Conservation (phyloP, 2,888 invertebrate genomes). For the Lasioglossum lativentre region DNA sequence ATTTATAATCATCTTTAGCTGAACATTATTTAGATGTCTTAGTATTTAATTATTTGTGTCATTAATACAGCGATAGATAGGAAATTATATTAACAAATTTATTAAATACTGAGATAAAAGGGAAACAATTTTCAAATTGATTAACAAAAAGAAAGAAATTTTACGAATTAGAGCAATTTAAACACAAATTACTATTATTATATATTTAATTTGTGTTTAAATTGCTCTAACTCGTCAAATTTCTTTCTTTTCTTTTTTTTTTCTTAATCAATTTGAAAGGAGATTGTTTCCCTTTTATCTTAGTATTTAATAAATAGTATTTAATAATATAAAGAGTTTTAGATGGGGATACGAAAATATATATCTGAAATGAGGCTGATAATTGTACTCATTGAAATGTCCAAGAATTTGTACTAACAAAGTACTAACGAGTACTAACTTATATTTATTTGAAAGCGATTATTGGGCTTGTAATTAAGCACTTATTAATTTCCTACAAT, state of each 20-base stretch:
- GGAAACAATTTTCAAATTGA: conserved; percentile 65
- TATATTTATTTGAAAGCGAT: not conserved
- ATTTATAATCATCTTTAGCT: no score
- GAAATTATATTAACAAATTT: conserved; percentile 74
- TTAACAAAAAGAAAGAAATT: conserved; percentile 60
- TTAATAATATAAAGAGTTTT: no score
- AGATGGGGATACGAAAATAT: no score
- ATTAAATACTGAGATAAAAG: conserved; percentile 65
- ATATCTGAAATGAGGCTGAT: no score
- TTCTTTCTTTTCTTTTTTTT: conserved; percentile 52
- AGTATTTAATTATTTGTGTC: no score
- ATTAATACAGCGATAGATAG: conserved; percentile 69
- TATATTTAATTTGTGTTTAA: conserved; percentile 69
- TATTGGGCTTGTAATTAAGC: no score
- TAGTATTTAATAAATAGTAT: no score
- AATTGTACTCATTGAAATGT: no score
- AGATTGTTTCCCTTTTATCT: conserved; percentile 47
- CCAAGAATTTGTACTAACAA: no score
- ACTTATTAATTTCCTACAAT: no score
- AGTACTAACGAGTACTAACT: no score
- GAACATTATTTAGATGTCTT: no score
- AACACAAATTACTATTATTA: conserved; percentile 66
- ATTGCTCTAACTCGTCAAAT: conserved; percentile 74
- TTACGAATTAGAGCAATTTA: conserved; percentile 74
- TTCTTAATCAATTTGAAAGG: conserved; percentile 67